Conservation (phyloP, 2,113 vertebrate genomes). For the Melanotaenia duboulayi region DNA sequence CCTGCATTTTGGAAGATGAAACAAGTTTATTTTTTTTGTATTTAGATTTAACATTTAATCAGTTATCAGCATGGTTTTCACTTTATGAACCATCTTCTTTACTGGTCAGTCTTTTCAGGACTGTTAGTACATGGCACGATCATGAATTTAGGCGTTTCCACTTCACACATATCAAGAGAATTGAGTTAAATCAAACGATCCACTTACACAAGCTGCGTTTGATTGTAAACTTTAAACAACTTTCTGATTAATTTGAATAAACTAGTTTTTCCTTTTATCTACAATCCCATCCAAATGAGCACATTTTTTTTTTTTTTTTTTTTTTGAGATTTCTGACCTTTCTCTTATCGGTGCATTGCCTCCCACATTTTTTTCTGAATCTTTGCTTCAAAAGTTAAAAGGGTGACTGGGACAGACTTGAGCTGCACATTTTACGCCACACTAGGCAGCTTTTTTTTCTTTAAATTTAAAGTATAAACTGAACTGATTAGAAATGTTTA, state of each 20-base stretch:
- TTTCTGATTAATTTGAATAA: conserved; percentile 1
- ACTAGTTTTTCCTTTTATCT: conserved; percentile 13
- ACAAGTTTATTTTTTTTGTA: too few relatives aligned
- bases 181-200: background rate
- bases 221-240: background rate
- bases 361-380: background rate
- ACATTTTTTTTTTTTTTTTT: background rate
- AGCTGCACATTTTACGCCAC: background rate
- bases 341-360: conserved; percentile 14
- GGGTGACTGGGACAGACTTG: background rate
- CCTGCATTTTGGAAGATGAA: too few relatives aligned
- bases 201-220: background rate
- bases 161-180: conserved; percentile 3
- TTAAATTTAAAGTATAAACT: conserved; percentile 48
- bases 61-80: too few relatives aligned
- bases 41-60: too few relatives aligned
- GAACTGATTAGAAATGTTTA: conserved; percentile 51
- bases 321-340: conserved; percentile 35
- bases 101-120: too few relatives aligned
- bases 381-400: background rate
- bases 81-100: too few relatives aligned
- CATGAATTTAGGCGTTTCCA: conserved; percentile 2
- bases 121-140: too few relatives aligned
- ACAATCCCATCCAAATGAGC: background rate
- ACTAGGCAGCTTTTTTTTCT: background rate